A percentile compares a stretch with the other conserved stretches of the same genome.
Conservation (phyloP, 2,797 vertebrate genomes). For the Coluber constrictor region DNA sequence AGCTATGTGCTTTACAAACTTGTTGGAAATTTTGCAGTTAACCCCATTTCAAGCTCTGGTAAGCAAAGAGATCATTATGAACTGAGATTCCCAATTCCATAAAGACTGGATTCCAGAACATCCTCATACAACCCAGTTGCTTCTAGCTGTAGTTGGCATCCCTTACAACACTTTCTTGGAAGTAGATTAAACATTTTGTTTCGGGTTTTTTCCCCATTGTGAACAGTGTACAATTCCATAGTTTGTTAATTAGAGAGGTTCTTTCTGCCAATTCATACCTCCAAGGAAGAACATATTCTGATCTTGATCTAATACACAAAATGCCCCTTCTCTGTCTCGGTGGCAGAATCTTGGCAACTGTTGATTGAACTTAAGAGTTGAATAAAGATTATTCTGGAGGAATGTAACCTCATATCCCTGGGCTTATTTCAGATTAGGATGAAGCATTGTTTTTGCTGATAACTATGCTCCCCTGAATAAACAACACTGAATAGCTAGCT, state of each 20-base stretch:
- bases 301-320: slow-evolving; percentile 1
- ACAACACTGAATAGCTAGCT: not conserved
- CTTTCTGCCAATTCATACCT: slow-evolving; percentile 20
- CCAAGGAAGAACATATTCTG: slow-evolving; percentile 10
- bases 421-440: not conserved
- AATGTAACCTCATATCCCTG: slow-evolving; percentile 5
- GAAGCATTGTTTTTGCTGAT: not conserved
- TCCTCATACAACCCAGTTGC: slow-evolving; percentile 17
- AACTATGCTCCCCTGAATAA: not conserved
- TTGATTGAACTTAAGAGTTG: slow-evolving; percentile 17
- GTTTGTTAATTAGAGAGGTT: not conserved
- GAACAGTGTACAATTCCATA: not conserved
- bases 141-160: not conserved
- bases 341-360: slow-evolving; percentile 32
- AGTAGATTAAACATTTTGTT: slow-evolving; percentile 22
- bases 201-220: not conserved
- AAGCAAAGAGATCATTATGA: slow-evolving; percentile 12
- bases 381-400: not conserved
- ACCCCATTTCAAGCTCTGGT: slow-evolving; percentile 24
- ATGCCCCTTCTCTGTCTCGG: not conserved
- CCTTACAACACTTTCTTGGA: slow-evolving; percentile 26
- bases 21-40: slow-evolving; percentile 18
- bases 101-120: slow-evolving; percentile 12
- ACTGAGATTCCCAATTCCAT: slow-evolving; percentile 22
- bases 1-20: not conserved